Evolutionary conservation across 2,797 vertebrate species (phyloP), one percentile per base, ranked within the genome.

Genomic region (Strix occidentalis): DNA sequence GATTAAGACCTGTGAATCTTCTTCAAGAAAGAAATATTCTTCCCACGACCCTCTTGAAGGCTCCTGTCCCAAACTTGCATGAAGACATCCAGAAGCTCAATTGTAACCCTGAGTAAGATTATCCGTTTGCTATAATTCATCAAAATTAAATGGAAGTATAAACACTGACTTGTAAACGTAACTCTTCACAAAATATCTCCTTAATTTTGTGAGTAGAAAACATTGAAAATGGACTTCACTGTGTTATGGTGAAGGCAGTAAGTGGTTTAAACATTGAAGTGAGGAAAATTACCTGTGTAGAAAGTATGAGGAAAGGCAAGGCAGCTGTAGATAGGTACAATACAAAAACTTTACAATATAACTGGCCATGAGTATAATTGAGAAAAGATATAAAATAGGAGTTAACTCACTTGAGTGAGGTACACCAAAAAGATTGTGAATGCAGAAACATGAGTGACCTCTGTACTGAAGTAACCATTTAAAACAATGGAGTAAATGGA

Each of bases 1-100:
- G 98, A 41, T 98, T 99, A 93, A 98, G 98, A 97, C 98, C 99
- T 90, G 97, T 99, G 89, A 99, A 99, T 98, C 99, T 99, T 94
- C 98, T 99, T 93, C 99, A 99, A 98, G 99, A 99, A 92, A 98
- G 99, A 95, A 99, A 99, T 97, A 98, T 99, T 91, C 98, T 99
- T 92, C 99, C 99, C 37, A 82, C 97, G 0, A 97, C 86, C 41
- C 96, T 98, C 23, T 70, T 99, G 84, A 96, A 98, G 12, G 97
- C 99, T 70, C 99, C 99, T 1, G 98, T 98, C 31, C 99, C 99
- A 89, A 99, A 99, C 95, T 98, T 99, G 92, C 98, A 99, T 71
- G 99, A 99, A 96, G 99, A 99, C 89, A 98, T 99, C 96, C 99
- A 99, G 98, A 99, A 98, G 90, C 96, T 99, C 80, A 99, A 99